A percentile compares a stretch with the other conserved stretches of the same genome.
Conservation (phyloP, 2,888 invertebrate genomes). For the Drosophila multiciliata region DNA sequence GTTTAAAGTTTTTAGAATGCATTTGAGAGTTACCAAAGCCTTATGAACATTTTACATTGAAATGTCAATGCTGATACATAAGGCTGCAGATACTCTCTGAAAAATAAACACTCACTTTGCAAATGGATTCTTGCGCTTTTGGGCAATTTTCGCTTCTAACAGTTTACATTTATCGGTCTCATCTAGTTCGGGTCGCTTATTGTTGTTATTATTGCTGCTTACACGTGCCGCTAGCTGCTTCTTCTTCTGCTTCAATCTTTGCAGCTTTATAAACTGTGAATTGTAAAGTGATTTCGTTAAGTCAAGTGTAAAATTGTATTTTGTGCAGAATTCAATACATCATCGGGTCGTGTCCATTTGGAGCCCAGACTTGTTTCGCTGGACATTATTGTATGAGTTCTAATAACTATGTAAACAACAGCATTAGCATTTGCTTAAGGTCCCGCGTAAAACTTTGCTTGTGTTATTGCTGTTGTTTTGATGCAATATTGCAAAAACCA, state of each 20-base stretch:
- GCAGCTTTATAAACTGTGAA: conserved; percentile 86
- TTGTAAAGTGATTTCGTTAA: background rate
- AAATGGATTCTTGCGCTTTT: conserved; percentile 93
- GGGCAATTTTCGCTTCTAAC: conserved; percentile 84
- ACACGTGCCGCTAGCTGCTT: conserved; percentile 91
- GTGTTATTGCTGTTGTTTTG: conserved; percentile 36
- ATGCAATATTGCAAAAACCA: conserved; percentile 19
- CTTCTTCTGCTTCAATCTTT: conserved; percentile 91
- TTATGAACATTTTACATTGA: background rate
- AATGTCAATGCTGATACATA: background rate
- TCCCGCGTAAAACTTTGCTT: conserved; percentile 46
- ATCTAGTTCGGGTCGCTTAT: conserved; percentile 63
- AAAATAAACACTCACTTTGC: conserved; percentile 86
- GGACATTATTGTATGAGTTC: conserved; percentile 62
- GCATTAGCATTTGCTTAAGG: conserved; percentile 5
- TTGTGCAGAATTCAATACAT: conserved; percentile 52
- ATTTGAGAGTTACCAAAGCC: background rate
- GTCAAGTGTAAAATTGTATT: background rate
- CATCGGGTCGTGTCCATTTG: conserved; percentile 84
- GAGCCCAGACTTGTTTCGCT: conserved; percentile 57
- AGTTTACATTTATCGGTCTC: conserved; percentile 73
- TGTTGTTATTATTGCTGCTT: conserved; percentile 72
- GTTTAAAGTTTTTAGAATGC: background rate
- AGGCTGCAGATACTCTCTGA: background rate
- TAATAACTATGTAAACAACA: conserved; percentile 9